Evolutionary conservation across 2,888 invertebrate species (phyloP).

Genomic region (Napeogenes sylphis): DNA sequence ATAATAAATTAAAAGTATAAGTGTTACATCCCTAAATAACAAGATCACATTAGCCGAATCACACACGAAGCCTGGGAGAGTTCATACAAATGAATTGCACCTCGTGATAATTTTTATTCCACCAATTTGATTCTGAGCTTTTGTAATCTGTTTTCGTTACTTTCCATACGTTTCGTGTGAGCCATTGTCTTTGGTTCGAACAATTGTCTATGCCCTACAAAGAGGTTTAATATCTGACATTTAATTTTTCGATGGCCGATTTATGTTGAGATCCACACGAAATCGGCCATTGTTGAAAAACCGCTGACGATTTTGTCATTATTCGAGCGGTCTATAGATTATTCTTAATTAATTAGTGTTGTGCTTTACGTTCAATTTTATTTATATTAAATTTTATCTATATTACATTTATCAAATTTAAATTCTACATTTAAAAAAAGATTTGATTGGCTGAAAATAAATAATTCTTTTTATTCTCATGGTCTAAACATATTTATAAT

Average conservation of each 20-base stretch:
- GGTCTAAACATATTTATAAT: not conserved
- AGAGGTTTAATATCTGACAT: slow-evolving; percentile 57
- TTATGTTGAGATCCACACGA: slow-evolving; percentile 46
- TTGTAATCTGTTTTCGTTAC: slow-evolving; percentile 75
- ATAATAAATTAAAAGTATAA: not conserved
- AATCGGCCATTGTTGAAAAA: slow-evolving; percentile 56
- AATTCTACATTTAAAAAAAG: too few species aligned
- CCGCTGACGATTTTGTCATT: slow-evolving; percentile 28
- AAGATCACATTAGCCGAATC: slow-evolving; percentile 65
- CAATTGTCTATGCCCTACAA: slow-evolving; percentile 46
- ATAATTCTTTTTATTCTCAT: not conserved
- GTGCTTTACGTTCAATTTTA: too few species aligned
- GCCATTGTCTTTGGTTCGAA: slow-evolving; percentile 58
- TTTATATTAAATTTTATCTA: too few species aligned
- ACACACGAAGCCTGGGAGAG: slow-evolving; percentile 67
- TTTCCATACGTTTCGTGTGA: slow-evolving; percentile 65
- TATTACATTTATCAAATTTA: too few species aligned
- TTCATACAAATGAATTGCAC: slow-evolving; percentile 64
- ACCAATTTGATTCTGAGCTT: slow-evolving; percentile 69
- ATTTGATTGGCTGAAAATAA: slow-evolving; percentile 3
- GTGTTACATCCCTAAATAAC: slow-evolving; percentile 36
- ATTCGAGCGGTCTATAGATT: slow-evolving; percentile 7
- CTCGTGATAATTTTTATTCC: slow-evolving; percentile 68
- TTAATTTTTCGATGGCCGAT: slow-evolving; percentile 45
- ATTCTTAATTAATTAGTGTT: not conserved